Conservation (phyloP, 2,797 vertebrate genomes). For the Tauraco hartlaubi region DNA sequence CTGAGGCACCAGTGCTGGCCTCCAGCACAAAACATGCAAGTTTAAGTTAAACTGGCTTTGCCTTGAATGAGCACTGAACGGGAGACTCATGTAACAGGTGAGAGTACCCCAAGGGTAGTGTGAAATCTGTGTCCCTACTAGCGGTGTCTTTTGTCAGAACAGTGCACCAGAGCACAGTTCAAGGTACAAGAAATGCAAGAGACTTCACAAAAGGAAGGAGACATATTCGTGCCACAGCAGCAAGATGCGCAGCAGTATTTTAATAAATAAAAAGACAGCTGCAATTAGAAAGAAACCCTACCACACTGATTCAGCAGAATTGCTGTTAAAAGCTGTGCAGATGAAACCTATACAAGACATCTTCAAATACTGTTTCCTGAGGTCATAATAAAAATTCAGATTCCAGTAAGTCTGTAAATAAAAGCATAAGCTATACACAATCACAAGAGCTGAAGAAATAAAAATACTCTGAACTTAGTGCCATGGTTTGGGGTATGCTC, state of each 20-base stretch:
- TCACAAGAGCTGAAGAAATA: neutral
- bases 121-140: neutral
- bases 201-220: neutral
- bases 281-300: neutral
- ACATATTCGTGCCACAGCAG: fast-evolving
- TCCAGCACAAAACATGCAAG: neutral
- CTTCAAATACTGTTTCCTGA: neutral
- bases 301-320: neutral
- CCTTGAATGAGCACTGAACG: neutral
- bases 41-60: neutral
- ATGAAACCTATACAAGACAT: neutral
- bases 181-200: neutral
- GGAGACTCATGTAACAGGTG: neutral
- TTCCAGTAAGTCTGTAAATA: neutral
- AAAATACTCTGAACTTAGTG: neutral
- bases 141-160: neutral
- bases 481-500: neutral
- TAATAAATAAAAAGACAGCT: neutral
- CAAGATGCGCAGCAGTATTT: neutral
- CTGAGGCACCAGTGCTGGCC: neutral
- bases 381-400: neutral
- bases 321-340: neutral
- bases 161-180: neutral
- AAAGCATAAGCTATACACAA: neutral
- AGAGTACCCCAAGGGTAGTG: too few species aligned